These are phyloP conservation scores for Chelidonichthys spinosus DNA, from an alignment of 2,797 vertebrate genomes.

Conservation along the genomic window DNA sequence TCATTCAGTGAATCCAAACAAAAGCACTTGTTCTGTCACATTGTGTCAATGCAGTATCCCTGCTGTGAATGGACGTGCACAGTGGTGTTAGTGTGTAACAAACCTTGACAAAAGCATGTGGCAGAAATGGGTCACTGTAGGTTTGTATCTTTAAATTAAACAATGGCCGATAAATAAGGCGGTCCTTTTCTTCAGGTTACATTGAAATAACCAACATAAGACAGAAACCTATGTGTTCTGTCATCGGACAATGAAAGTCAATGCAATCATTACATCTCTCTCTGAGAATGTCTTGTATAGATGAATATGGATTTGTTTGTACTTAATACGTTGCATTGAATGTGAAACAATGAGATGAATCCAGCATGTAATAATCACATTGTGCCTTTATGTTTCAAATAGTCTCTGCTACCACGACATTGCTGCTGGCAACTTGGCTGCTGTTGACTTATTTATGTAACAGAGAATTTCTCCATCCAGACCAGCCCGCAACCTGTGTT, in stretches of 20 bases:
- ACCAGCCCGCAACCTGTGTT: too few species aligned
- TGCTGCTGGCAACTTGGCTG: slow-evolving; percentile 58
- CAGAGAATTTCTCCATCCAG: slow-evolving; percentile 45
- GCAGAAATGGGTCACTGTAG: slow-evolving; percentile 60
- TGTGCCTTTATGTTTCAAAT: slow-evolving; percentile 42
- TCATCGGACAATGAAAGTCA: neutral
- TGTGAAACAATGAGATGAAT: slow-evolving; percentile 50
- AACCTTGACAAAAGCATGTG: slow-evolving; percentile 58
- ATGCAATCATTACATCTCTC: slow-evolving; percentile 10
- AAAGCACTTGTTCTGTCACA: slow-evolving; percentile 45
- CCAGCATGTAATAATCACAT: slow-evolving; percentile 60
- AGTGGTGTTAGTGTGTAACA: slow-evolving; percentile 39
- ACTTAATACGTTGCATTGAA: slow-evolving; percentile 26
- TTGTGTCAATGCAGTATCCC: slow-evolving; percentile 21
- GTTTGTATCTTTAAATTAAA: slow-evolving; percentile 32
- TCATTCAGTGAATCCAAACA: slow-evolving; percentile 39
- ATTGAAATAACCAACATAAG: neutral
- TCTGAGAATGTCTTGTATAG: slow-evolving; percentile 32
- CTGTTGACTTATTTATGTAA: slow-evolving; percentile 69
- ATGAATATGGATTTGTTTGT: slow-evolving; percentile 8
- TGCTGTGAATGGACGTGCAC: slow-evolving; percentile 12
- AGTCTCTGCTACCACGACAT: slow-evolving; percentile 42
- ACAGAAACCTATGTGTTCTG: neutral
- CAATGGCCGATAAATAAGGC: slow-evolving; percentile 23
- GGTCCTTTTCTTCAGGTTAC: neutral